Conservation (phyloP, 2,888 invertebrate species). For the Acanthopleura granulata region DNA sequence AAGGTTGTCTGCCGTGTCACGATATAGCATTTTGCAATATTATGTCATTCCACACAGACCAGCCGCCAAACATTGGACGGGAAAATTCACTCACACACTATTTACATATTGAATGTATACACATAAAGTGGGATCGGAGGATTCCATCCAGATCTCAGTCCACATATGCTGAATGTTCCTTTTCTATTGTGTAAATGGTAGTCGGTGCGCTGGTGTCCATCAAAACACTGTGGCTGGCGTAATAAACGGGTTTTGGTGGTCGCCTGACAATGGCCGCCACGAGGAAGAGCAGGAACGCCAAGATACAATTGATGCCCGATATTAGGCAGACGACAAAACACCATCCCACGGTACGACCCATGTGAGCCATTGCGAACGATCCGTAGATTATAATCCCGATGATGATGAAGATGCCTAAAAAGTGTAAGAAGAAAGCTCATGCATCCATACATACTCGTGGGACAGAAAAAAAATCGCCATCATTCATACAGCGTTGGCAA, state of each 20-base stretch:
- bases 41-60: too few species aligned
- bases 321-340: constrained; percentile 48
- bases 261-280: constrained; percentile 43
- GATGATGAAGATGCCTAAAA: constrained; percentile 48
- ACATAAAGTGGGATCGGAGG: too few species aligned
- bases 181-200: constrained; percentile 10
- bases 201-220: neutral
- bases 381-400: constrained; percentile 51
- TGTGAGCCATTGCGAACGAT: constrained; percentile 37
- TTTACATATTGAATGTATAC: too few species aligned
- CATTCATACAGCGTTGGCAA: too few species aligned
- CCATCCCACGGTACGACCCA: constrained; percentile 43
- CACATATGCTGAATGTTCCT: neutral
- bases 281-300: constrained; percentile 48
- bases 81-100: too few species aligned
- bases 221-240: neutral
- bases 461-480: too few species aligned
- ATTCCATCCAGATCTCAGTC: too few species aligned
- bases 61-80: too few species aligned
- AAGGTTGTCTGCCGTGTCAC: too few species aligned
- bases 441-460: too few species aligned
- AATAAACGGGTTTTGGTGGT: constrained; percentile 27
- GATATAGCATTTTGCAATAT: too few species aligned
- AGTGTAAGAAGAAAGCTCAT: neutral
- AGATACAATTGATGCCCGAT: constrained; percentile 43